A percentile compares a stretch with the other conserved stretches of the same genome.
Evolutionary conservation across 1,140 invertebrate genomes (phyloP).

Genomic region (Drosophila tsacasi): DNA sequence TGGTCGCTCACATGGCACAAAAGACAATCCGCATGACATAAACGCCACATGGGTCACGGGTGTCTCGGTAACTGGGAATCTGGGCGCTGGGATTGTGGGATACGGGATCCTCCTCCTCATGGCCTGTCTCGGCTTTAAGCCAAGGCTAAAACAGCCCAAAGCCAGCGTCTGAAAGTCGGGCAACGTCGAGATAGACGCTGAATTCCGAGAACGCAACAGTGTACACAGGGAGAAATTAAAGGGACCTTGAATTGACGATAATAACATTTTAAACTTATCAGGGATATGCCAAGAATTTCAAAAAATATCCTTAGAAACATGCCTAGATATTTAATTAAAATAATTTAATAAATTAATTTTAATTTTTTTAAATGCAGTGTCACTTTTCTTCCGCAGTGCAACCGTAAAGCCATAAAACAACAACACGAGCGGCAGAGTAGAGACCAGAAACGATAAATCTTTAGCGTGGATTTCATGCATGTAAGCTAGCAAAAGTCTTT

Average conservation of each 20-base stretch:
- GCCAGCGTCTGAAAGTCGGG: constrained; percentile 69
- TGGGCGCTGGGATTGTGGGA: constrained; percentile 15
- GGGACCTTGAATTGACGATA: background rate
- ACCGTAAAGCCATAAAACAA: constrained; percentile 34
- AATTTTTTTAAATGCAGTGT: fast-evolving
- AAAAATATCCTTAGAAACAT: background rate
- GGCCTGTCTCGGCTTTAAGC: constrained; percentile 64
- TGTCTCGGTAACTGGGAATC: constrained; percentile 45
- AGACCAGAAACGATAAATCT: constrained; percentile 66
- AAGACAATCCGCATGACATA: constrained; percentile 64
- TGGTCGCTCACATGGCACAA: constrained; percentile 30
- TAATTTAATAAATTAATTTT: too few relatives aligned
- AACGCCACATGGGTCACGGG: constrained; percentile 54
- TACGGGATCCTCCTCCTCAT: constrained; percentile 5
- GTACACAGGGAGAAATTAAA: background rate
- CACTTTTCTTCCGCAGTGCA: constrained; percentile 3
- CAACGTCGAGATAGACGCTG: constrained; percentile 51
- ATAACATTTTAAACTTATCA: fast-evolving
- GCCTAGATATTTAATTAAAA: background rate
- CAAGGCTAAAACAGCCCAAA: constrained; percentile 63
- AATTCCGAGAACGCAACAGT: constrained; percentile 65
- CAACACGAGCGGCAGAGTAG: constrained; percentile 1
- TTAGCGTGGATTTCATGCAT: constrained; percentile 69
- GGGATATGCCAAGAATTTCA: background rate
- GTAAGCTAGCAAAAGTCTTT: constrained; percentile 60